Evolutionary conservation across 2,888 invertebrate genomes (phyloP), one percentile per base, ranked within the genome.

Genomic region (Brachycybe producta): DNA sequence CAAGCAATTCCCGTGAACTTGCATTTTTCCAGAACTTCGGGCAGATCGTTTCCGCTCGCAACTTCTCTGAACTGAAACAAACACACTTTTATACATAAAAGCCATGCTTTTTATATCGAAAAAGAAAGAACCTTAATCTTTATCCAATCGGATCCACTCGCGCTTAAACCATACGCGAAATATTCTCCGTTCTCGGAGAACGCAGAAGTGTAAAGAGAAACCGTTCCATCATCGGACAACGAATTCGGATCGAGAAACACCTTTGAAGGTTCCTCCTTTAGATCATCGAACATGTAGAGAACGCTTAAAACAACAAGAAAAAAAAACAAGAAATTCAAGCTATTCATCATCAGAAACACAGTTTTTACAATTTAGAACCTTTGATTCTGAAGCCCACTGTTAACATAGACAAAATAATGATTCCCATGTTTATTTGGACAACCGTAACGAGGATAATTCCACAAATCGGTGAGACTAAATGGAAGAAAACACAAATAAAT

Each of bases 391-490:
- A 98, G 73, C 1, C 97, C 97, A 30, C 85, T 80, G 65, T 98
- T 98, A 72, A 82, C 82, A 61, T 79, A 84, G 69, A 86, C 92
- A 69, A 86, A 97, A 68, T 92, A 98, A 64, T 76, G 76, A 56
- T 79, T 72, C 2, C 94, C 95, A 61, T 83, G 77, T 59, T 78
- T 78, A 61, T 76, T 78, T 0, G 94, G 94, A 59, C 85, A 84
- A 2, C 86, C 82, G 69, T 84, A 90, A 71, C 92, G 94, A n/a
- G 91, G 87, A 69, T 86, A 95, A 68, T 98, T 84, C 92, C 92
- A 94, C 26, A 94, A 71, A 60, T 87, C 82, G 0, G 84, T 92
- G 26, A 97, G 74, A 56, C 86, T 70, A 56, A 24, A 58, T 58
- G 42, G 55, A 48, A 34, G 42, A 11, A 34, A 42, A 27, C 15